Base-by-base conservation (phyloP, 2,888 invertebrate genomes). In the Chrysolina oricalcia region DNA sequence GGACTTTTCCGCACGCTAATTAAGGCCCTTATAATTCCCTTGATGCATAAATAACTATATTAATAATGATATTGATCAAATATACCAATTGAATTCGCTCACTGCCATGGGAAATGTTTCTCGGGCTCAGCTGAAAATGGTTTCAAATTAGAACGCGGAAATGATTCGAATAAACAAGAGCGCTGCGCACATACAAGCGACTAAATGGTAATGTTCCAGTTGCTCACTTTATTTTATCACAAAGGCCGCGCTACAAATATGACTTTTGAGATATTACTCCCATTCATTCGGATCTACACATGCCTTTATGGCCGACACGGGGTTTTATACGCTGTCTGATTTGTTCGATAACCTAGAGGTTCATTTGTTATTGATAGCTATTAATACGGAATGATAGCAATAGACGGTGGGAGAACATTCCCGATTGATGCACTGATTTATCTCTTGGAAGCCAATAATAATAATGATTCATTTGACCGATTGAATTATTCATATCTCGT, bases 161-260 rank as follows among this genome's bases (percentile, higher is more conserved):
- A 27, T 35, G 15, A 27, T 59, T 59, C n/a, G 59, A 59, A 59
- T 27, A 27, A n/a, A 59, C 35, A 15, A 23, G 35, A 27, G 59
- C 59, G 59, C 35, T 13, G 8, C 10, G 59, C 59, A 27, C 8
- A 59, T n/a, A 15, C 35, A 27, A 27, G 6, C 27, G 35, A 59
- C 59, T 59, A 27, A 59, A 59, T 35, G n/a, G 23, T 59, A 59
- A 27, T 59, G 35, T 59, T 35, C 35, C n/a, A 59, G 59, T 59
- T 35, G 27, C 27, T 59, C 59, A 35, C 59, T 27, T 59, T 59
- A 59, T 59, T 59, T 59, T 59, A 59, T 59, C 59, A 59, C 35
- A 59, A 17, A 59, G 27, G 59, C 59, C 35, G 59, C 35, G 23
- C 13, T 35, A 59, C 59, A 59, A 59, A 59, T 59, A 59, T 59